These are phyloP conservation scores for Bombus turneri DNA, from an alignment of 1,140 invertebrate species.

Conservation along the genomic window DNA sequence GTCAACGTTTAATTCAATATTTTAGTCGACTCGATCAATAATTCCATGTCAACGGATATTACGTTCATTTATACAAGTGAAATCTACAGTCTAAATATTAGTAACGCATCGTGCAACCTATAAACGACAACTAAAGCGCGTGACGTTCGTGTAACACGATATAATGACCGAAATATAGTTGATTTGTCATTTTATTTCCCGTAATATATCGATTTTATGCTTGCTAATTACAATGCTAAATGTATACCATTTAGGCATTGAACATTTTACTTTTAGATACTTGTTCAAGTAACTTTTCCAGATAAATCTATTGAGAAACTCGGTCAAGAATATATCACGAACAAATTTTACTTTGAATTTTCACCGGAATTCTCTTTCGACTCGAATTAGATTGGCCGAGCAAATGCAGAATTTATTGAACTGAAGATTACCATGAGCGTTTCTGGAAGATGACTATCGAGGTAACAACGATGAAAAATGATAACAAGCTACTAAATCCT, in stretches of 20 bases:
- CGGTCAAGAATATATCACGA: not conserved
- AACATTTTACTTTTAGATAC: not conserved
- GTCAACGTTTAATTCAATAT: not conserved
- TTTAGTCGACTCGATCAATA: not conserved
- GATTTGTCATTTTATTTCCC: not conserved
- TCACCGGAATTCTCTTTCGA: no score
- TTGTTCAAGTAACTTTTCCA: not conserved
- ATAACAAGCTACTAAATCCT: no score
- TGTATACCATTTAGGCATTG: no score
- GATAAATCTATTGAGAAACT: not conserved
- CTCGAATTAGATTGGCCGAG: no score
- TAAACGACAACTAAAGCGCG: not conserved
- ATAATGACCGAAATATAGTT: not conserved
- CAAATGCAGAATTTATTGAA: no score
- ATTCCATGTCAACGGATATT: not conserved
- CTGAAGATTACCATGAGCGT: no score
- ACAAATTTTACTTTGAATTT: not conserved
- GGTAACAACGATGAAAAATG: no score
- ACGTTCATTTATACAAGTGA: not conserved
- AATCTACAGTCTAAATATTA: not conserved
- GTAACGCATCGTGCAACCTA: not conserved
- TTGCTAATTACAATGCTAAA: not conserved
- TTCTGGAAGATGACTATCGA: no score
- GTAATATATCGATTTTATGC: not conserved
- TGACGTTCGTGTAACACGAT: not conserved